Base-by-base conservation (phyloP, 2,888 invertebrate genomes). In the Oscheius onirici region DNA sequence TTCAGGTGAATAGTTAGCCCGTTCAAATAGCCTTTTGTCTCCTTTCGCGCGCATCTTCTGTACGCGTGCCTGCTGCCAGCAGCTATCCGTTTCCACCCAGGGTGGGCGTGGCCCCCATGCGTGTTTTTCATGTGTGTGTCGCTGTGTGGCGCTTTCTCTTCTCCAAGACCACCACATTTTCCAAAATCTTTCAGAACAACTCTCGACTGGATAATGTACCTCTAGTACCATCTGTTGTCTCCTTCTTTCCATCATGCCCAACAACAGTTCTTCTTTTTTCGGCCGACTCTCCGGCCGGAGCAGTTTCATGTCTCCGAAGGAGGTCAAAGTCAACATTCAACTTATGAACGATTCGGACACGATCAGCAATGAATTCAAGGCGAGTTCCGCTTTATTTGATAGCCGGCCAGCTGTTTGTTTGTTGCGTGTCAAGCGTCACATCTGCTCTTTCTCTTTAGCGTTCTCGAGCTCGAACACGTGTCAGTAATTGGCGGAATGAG, bases 261-360 rank as follows among this genome's bases (percentile, higher is more conserved):
- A 76, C 60, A 75, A 65, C 69, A 72, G 73, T 57, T 75, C 76
- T 68, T 81, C 81, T 17, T 57, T 81, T 34, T 72, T 81, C 17
- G 75, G 77, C 54, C 74, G 77, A 34, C 66, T 81, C 34, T 73
- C 79, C 69, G 73, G 76, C 60, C 74, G 80, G 72, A 74, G 76
- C 69, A 75, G 78, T 63, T 74, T 76, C 57, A 72, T 79, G 61
- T 72, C 78, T n/a, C 69, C 78, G 24, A 79, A 76, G 26, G 80
- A 82, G 54, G 76, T 83, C 57, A 77, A 78, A 54, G 81, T 83
- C 68, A 80, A 80, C 63, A 77, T 86, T 43, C 86, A 84, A 65
- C 76, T 87, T 52, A 77, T 87, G 44, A 80, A 87, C 72, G 86
- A 86, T 71, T 71, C 77, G 10, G 84, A 84, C 61, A 80, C 82